A percentile compares a stretch with the other conserved stretches of the same genome.
Conservation (phyloP, 2,797 vertebrate genomes). For the Brachyrhaphis roseni region DNA sequence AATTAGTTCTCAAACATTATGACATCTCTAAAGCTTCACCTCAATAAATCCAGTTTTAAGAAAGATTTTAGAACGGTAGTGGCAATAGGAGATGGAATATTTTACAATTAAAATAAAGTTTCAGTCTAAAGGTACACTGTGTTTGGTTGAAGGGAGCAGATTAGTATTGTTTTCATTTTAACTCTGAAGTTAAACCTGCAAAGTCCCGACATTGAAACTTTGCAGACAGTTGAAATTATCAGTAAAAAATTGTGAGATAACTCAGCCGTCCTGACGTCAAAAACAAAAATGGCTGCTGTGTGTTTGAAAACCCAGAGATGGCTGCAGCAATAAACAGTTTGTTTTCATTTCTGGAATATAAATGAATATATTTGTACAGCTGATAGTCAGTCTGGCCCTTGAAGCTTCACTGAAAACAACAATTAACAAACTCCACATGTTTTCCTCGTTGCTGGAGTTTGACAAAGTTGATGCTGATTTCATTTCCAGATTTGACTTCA, state of each 20-base stretch:
- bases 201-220: neutral
- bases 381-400: neutral
- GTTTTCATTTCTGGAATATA: too few species aligned
- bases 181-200: neutral
- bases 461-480: too few species aligned
- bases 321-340: too few species aligned
- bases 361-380: too few species aligned
- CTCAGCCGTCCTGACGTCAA: neutral
- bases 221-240: neutral
- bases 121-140: too few species aligned
- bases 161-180: neutral
- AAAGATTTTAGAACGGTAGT: neutral
- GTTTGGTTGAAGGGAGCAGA: neutral
- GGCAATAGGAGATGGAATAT: neutral
- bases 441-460: neutral
- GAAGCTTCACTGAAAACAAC: neutral
- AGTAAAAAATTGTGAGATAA: neutral
- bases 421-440: neutral
- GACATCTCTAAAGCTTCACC: neutral
- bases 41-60: neutral
- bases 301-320: neutral
- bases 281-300: neutral
- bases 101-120: neutral
- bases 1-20: neutral
- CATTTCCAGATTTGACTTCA: too few species aligned